Evolutionary conservation across 2,113 vertebrate genomes (phyloP).

Genomic region (Morone saxatilis): DNA sequence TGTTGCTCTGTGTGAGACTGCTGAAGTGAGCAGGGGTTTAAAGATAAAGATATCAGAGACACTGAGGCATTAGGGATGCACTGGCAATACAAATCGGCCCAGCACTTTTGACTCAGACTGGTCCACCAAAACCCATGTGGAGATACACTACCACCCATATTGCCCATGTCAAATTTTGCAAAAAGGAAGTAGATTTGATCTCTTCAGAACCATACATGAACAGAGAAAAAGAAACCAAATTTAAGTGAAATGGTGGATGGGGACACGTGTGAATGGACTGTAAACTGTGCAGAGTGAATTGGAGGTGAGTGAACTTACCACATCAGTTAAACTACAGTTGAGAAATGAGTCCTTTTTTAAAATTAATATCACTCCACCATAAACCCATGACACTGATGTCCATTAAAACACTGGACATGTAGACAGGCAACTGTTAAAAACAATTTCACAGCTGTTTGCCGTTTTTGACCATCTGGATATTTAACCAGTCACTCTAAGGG

Average conservation of each 20-base stretch:
- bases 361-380: background rate
- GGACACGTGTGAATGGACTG: background rate
- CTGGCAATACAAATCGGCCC: background rate
- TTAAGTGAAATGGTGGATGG: background rate
- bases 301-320: background rate
- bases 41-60: conserved; percentile 4
- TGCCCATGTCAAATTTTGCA: background rate
- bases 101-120: background rate
- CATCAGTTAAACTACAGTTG: background rate
- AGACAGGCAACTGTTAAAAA: background rate
- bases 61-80: background rate
- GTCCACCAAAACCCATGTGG: background rate
- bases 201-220: too few species aligned
- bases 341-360: background rate
- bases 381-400: background rate
- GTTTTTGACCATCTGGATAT: background rate
- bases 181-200: too few species aligned
- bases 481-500: background rate
- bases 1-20: conserved; percentile 8
- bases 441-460: background rate
- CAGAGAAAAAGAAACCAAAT: background rate
- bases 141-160: background rate
- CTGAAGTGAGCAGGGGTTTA: background rate
- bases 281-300: background rate
- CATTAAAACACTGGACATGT: conserved; percentile 3